Base-by-base conservation (phyloP, 2,113 vertebrate genomes). In the Cyrtonyx montezumae region DNA sequence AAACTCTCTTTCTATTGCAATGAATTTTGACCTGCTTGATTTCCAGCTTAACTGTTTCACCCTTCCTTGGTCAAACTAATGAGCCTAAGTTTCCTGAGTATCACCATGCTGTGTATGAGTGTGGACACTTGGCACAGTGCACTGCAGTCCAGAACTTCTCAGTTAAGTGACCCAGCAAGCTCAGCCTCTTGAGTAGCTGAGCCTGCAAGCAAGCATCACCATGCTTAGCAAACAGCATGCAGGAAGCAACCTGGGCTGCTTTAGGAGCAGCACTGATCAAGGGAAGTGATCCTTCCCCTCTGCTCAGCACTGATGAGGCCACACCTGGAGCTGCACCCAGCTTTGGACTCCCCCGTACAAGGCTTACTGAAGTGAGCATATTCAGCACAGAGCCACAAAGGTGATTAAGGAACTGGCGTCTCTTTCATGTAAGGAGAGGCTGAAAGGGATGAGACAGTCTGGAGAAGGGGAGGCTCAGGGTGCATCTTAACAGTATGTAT, bases 111-210 rank as follows among this genome's bases (percentile, higher is more conserved):
- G 49, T 48, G 59, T 21, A 21, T 86, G 10, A 42, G 8, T 49
- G 53, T 0, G 1, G 42, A 11, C 13, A 19, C 22, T 65, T 0
- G 1, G 49, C 48, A 34, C 1, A 69, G 56, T 5, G 1, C n/a
- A 45, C 23, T 25, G 22, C 48, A 70, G 36, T 13, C 68, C 0
- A 0, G 2, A 3, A 16, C 37, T 42, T 26, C 43, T 46, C n/a
- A 25, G 49, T 55, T 79, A 34, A 43, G 23, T 0, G 1, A 37
- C 8, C 34, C 7, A 6, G 22, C 0, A 7, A 42, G 56, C 36
- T 65, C 7, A 6, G 48, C 32, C 67, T 74, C 62, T 13, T 37
- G 22, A 19, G 48, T 22, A 84, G 56, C 56, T 70, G 32, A 46
- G 40, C 48, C 32, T 28, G 18, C 46, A 75, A 34, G 58, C 1